These are phyloP conservation scores for Leptestheria dahalacensis DNA, from an alignment of 1,140 invertebrate species.

Conservation along the genomic window DNA sequence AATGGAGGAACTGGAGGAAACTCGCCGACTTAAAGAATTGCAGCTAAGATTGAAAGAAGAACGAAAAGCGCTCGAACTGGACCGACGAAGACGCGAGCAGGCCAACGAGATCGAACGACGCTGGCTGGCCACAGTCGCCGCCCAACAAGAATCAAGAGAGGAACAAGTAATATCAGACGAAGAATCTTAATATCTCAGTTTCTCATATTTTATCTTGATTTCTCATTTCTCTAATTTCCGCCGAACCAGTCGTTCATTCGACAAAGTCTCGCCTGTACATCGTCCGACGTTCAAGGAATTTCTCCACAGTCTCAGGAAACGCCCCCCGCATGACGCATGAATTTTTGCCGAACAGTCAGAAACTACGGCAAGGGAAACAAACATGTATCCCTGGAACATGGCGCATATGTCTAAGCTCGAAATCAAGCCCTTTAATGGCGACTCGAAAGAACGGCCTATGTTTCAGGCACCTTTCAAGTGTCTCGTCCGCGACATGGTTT, in stretches of 20 bases:
- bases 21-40: not conserved
- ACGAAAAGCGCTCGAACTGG: no score
- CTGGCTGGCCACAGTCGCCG: no score
- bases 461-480: not conserved
- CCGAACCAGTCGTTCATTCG: no score
- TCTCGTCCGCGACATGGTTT: not conserved
- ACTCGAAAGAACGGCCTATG: slow-evolving; percentile 1
- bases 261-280: no score
- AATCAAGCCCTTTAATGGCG: not conserved
- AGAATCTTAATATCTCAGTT: no score
- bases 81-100: no score
- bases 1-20: not conserved
- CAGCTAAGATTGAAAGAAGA: no score
- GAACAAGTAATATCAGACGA: not conserved
- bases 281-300: no score
- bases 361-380: not conserved
- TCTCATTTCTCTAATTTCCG: not conserved
- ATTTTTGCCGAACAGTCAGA: not conserved
- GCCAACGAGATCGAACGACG: no score
- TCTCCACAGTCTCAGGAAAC: no score
- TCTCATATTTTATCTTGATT: not conserved
- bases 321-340: not conserved
- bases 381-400: not conserved
- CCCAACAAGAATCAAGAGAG: not conserved
- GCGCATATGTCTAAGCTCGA: not conserved